These are phyloP conservation scores for Batillaria attramentaria DNA, from an alignment of 1,140 invertebrate species.

Conservation along the genomic window DNA sequence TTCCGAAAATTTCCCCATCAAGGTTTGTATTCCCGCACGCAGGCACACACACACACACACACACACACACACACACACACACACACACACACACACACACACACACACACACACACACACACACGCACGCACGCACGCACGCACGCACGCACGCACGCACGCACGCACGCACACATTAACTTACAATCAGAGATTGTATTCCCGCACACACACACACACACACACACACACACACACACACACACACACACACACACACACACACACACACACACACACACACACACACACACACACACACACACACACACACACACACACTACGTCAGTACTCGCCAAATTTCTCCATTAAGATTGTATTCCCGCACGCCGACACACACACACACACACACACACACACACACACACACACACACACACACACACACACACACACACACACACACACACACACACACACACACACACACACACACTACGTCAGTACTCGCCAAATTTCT, in stretches of 20 bases:
- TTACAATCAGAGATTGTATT: not conserved
- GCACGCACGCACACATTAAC: too few species aligned
- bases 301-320: too few species aligned
- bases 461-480: too few species aligned
- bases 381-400: conserved; percentile 2
- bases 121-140: not conserved
- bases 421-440: conserved; percentile 2
- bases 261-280: conserved; percentile 2
- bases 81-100: conserved; percentile 2
- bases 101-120: not conserved
- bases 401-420: conserved; percentile 2
- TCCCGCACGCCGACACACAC: not conserved
- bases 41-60: not conserved
- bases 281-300: not conserved
- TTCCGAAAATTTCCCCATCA: not conserved
- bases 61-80: conserved; percentile 2
- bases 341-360: too few species aligned
- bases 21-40: not conserved
- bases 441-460: not conserved
- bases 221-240: conserved; percentile 2
- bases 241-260: conserved; percentile 2
- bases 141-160: too few species aligned
- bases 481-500: too few species aligned
- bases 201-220: not conserved
- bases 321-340: too few species aligned